Base-by-base conservation (phyloP, 2,797 vertebrate genomes). In the Enteromius argenteus region DNA sequence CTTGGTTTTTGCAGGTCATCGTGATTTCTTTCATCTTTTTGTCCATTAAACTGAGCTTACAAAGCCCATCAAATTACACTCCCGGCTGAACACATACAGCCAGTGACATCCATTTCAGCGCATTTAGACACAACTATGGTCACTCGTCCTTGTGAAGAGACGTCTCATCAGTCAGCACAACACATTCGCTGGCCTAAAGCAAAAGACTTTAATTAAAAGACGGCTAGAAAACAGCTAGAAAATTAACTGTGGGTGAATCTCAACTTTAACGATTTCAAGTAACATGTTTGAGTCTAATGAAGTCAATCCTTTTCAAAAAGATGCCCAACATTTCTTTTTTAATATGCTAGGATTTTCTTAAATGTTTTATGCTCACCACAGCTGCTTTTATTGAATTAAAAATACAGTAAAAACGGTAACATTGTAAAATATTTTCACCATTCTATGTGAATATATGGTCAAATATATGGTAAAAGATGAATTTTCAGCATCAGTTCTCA, bases 111-210 rank as follows among this genome's bases (percentile, higher is more conserved):
- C 1, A 13, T 56, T 56, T 75, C 49, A 35, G 19, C 21, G 1
- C 35, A 39, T 58, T 39, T 53, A 58, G 32, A 58, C 73, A 23
- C 32, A 58, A 39, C 73, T 39, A 10, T 37, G 21, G 73, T 23
- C 32, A 37, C 13, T 39, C 17, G 71, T 74, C 71, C 46, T 53
- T 35, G 46, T 75, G 32, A 58, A 75, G 32, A 44, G 68, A 71
- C 35, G 30, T 74, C 49, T 75, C 51, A 39, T 75, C 73, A 15
- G 13, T 23, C 51, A 23, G 51, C 11, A 58, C 51, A 75, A 37
- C 72, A 46, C 69, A 72, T 42, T 49, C 14, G 49, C 44, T 30
- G 44, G 30, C 8, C 21, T 37, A 23, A 56, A 56, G 51, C 21
- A 23, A 23, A 39, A 39, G 13, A 5, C 51, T 39, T 76, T 76